These are phyloP conservation scores for Danio aesculapii DNA, from an alignment of 2,797 vertebrate genomes.

Conservation along the genomic window DNA sequence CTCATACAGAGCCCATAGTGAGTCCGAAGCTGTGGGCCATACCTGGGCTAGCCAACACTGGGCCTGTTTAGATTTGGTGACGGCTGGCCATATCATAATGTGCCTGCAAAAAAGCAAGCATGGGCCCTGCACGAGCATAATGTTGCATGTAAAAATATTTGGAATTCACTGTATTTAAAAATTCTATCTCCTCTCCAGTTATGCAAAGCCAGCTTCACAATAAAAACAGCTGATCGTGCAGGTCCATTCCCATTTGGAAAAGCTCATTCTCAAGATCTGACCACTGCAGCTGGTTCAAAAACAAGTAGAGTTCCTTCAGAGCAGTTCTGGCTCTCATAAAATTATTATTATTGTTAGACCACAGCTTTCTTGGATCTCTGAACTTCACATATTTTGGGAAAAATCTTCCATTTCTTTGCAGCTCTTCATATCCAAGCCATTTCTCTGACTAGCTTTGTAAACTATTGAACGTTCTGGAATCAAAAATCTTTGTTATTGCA, in stretches of 20 bases:
- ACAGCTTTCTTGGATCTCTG: neutral
- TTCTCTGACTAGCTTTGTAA: neutral
- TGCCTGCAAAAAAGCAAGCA: neutral
- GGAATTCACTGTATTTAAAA: neutral
- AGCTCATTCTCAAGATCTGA: neutral
- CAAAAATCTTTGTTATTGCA: neutral
- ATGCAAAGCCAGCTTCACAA: neutral
- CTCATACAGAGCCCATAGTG: too few species aligned
- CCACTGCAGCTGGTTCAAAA: neutral
- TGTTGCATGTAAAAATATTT: too few species aligned
- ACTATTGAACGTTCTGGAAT: too few species aligned
- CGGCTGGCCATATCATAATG: neutral
- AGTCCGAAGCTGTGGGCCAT: too few species aligned
- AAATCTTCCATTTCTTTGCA: neutral
- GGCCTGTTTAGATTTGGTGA: neutral
- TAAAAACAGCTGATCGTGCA: neutral
- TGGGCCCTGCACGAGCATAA: too few species aligned
- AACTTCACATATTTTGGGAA: neutral
- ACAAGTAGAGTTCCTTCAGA: neutral
- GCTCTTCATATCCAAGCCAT: neutral
- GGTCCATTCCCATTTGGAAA: neutral
- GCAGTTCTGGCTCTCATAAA: neutral
- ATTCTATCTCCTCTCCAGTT: neutral
- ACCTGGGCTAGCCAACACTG: too few species aligned
- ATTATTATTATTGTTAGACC: neutral